Evolutionary conservation across 2,113 vertebrate species (phyloP).

Genomic region (Sturnira hondurensis): DNA sequence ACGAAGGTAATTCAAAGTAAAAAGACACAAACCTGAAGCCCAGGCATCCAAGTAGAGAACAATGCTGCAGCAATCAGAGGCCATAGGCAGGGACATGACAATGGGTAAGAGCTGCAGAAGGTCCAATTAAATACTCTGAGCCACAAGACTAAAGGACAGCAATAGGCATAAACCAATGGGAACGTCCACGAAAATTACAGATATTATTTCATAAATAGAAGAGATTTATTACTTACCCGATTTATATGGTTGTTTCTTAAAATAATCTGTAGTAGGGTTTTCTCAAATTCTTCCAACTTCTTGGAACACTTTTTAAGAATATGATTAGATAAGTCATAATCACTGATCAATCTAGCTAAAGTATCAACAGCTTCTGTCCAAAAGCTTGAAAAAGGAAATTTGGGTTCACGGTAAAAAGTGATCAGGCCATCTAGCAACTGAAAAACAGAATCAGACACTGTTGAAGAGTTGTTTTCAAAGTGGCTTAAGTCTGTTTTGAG

Average conservation of each 20-base stretch:
- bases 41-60: background rate
- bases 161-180: background rate
- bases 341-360: constrained; percentile 77
- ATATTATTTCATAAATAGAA: background rate
- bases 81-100: background rate
- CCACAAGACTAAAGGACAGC: background rate
- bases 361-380: constrained; percentile 81
- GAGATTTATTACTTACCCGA: constrained; percentile 83
- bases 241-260: constrained; percentile 78
- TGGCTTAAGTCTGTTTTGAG: constrained; percentile 72
- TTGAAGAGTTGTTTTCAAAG: constrained; percentile 76
- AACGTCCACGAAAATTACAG: background rate
- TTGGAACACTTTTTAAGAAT: constrained; percentile 79
- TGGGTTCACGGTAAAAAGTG: constrained; percentile 78
- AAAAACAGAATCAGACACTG: constrained; percentile 83
- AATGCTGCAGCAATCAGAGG: background rate
- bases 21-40: background rate
- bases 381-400: constrained; percentile 71
- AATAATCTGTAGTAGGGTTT: constrained; percentile 82
- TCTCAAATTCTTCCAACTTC: constrained; percentile 84
- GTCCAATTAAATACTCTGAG: background rate
- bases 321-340: constrained; percentile 74
- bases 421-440: constrained; percentile 85
- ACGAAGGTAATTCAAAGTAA: background rate
- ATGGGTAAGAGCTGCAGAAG: background rate